A percentile compares a stretch with the other conserved stretches of the same genome.
These are phyloP conservation scores for Amiota minor DNA, from an alignment of 2,888 invertebrate genomes.

Conservation along the genomic window DNA sequence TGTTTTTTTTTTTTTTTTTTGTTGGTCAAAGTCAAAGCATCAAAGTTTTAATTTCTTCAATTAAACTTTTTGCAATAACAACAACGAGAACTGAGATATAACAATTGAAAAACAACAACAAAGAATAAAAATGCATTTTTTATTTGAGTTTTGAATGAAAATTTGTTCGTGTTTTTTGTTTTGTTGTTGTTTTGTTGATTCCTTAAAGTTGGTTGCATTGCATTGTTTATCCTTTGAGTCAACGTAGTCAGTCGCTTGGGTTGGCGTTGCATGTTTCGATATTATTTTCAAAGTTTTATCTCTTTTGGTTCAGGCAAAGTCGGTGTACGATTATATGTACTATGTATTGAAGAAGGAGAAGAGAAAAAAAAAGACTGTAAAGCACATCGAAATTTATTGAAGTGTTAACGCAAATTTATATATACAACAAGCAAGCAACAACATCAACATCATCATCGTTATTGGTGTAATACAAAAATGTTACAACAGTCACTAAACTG, in stretches of 20 bases:
- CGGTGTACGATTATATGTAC: no score
- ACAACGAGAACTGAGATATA: neutral
- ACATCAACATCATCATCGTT: constrained; percentile 21
- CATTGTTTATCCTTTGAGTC: neutral
- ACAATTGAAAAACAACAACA: neutral
- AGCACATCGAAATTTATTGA: constrained; percentile 34
- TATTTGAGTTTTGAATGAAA: neutral
- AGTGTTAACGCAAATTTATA: constrained; percentile 37
- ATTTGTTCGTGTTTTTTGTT: no score
- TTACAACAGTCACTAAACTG: no score
- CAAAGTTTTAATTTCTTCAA: constrained; percentile 34
- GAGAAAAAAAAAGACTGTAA: neutral
- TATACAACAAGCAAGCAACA: constrained; percentile 31
- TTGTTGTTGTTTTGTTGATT: neutral
- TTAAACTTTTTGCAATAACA: constrained; percentile 11
- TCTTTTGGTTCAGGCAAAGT: constrained; percentile 7
- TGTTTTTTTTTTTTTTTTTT: no score
- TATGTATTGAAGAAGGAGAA: no score
- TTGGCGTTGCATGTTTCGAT: neutral
- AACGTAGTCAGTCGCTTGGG: neutral
- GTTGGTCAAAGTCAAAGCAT: neutral
- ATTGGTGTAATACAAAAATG: no score
- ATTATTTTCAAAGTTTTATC: constrained; percentile 12
- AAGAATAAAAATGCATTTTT: neutral
- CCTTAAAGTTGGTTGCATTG: no score